Evolutionary conservation across 2,888 invertebrate species (phyloP).

Genomic region (Callyntrura guangdongensis): DNA sequence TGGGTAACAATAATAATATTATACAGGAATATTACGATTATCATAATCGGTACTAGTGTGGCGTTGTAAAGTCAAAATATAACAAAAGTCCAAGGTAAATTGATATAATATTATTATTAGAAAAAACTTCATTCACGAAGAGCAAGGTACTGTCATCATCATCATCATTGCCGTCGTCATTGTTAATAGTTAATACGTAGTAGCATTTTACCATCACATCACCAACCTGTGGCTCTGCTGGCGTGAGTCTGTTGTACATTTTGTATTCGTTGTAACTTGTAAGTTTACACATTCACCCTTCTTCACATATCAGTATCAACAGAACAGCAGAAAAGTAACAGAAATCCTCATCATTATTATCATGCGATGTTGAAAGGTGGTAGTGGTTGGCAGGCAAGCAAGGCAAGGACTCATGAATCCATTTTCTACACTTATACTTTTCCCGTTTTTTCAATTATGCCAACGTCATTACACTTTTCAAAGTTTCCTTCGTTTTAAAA

Average conservation of each 20-base stretch:
- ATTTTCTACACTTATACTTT: slow-evolving; percentile 50
- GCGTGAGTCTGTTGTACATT: slow-evolving; percentile 6
- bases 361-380: neutral
- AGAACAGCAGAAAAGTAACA: slow-evolving; percentile 16
- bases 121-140: slow-evolving; percentile 71
- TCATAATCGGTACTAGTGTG: neutral
- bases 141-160: slow-evolving; percentile 60
- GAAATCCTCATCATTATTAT: neutral
- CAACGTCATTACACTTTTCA: slow-evolving; percentile 66
- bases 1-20: neutral
- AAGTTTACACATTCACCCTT: too few species aligned
- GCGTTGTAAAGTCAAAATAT: neutral
- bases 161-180: neutral
- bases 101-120: slow-evolving; percentile 18
- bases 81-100: slow-evolving; percentile 34
- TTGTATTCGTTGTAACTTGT: neutral
- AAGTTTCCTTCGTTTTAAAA: slow-evolving; percentile 47
- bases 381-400: neutral
- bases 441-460: slow-evolving; percentile 75
- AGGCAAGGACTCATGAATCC: slow-evolving; percentile 26
- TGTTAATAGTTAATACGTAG: neutral
- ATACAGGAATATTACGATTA: neutral
- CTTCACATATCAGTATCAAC: neutral
- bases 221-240: slow-evolving; percentile 73
- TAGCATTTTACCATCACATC: slow-evolving; percentile 26